Percentiles rank a stretch among this genome's conserved stretches.
These are phyloP conservation scores for Acleris cristana DNA, from an alignment of 2,888 invertebrate genomes.

Conservation along the genomic window DNA sequence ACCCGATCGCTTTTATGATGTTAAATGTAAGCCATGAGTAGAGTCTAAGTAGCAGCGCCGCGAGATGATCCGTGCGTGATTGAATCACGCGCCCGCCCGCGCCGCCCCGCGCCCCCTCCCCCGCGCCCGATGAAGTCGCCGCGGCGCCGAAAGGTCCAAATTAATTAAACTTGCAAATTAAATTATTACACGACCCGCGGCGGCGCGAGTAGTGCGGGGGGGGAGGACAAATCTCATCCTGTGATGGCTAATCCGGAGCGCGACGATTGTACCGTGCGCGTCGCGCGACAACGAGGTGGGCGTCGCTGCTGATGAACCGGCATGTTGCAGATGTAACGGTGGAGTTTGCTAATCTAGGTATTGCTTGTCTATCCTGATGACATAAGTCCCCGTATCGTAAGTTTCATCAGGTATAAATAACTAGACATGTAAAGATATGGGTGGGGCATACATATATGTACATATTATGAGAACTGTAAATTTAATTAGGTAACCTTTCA, in stretches of 20 bases:
- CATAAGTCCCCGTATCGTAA: background rate
- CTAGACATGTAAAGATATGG: too few species aligned
- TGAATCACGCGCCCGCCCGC: conserved; percentile 16
- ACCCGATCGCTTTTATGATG: too few species aligned
- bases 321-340: too few species aligned
- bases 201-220: conserved; percentile 25
- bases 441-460: too few species aligned
- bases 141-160: conserved; percentile 58
- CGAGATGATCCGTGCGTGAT: conserved; percentile 1
- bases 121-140: conserved; percentile 48
- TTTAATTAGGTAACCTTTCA: too few species aligned
- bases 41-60: background rate
- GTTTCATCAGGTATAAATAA: too few species aligned
- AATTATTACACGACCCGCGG: conserved; percentile 53
- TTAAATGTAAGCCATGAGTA: too few species aligned
- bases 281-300: too few species aligned
- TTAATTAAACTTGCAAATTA: conserved; percentile 72
- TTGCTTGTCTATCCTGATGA: background rate
- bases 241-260: conserved; percentile 2
- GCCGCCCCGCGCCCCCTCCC: conserved; percentile 37
- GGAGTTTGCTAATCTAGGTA: too few species aligned
- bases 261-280: too few species aligned
- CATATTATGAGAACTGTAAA: too few species aligned
- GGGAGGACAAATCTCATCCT: conserved; percentile 9
- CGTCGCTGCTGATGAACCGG: too few species aligned